Percentiles rank a stretch among this genome's conserved stretches.
Evolutionary conservation across 2,113 vertebrate species (phyloP).

Genomic region (Hyaena hyaena): DNA sequence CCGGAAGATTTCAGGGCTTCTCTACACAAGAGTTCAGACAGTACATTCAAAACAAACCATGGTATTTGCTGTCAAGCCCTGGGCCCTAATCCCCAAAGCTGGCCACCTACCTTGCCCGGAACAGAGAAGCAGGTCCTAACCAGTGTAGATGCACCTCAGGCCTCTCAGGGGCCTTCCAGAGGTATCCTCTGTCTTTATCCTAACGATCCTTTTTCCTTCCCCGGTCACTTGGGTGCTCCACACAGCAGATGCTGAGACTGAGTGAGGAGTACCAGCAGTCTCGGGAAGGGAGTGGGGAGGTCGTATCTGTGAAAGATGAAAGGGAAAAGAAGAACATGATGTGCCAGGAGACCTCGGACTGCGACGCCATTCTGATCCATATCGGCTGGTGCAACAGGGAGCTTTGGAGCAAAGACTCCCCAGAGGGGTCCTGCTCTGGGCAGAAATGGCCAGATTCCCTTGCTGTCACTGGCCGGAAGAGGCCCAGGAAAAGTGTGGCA

Average conservation of each 20-base stretch:
- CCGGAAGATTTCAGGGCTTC: neutral
- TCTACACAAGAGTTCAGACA: neutral
- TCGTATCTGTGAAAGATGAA: neutral
- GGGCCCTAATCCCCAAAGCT: neutral
- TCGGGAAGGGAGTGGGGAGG: rapidly evolving
- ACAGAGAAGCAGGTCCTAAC: neutral
- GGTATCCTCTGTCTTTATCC: neutral
- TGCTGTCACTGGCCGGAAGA: neutral
- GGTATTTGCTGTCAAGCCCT: neutral
- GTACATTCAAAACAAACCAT: neutral
- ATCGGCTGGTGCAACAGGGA: neutral
- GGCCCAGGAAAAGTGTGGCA: neutral
- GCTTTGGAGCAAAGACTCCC: neutral
- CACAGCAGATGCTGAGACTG: neutral
- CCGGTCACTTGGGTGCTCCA: neutral
- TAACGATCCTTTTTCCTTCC: neutral
- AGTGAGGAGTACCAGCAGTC: neutral
- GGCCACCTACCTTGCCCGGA: neutral
- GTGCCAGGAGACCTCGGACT: neutral
- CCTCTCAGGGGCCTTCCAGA: neutral
- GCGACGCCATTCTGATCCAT: neutral
- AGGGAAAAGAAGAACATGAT: neutral
- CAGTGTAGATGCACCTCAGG: neutral
- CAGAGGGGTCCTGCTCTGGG: neutral
- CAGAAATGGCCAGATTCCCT: neutral